phyloP scores from a whole-genome alignment of 2,113 vertebrate genomes.

The Pteruthius melanotis region DNA sequence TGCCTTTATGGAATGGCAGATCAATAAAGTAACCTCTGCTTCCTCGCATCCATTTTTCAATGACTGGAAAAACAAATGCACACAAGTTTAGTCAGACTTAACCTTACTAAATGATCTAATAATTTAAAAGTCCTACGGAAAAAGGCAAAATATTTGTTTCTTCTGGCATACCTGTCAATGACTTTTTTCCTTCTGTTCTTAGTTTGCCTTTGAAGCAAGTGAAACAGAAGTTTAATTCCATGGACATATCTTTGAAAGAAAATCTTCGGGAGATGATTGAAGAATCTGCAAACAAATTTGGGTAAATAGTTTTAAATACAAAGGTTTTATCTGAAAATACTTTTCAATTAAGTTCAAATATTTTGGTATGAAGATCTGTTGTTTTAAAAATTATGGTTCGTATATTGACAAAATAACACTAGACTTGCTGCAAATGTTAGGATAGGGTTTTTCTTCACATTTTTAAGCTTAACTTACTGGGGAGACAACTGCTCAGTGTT shows the following conservation, averaged over 20 bases:
- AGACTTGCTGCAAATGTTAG: not conserved
- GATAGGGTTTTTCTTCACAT: not conserved
- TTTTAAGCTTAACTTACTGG: not conserved
- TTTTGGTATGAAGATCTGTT: not conserved
- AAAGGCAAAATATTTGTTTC: not conserved
- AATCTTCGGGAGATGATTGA: constrained; percentile 93
- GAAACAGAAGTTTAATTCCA: constrained; percentile 92
- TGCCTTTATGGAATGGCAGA: not conserved
- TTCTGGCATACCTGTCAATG: not conserved
- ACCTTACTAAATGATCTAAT: not conserved
- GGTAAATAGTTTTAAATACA: constrained; percentile 71
- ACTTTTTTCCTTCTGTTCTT: not conserved
- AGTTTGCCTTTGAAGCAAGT: constrained; percentile 95
- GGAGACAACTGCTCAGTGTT: not conserved
- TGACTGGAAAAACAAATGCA: not conserved
- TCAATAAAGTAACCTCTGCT: not conserved
- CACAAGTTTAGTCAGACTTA: not conserved
- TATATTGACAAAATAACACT: not conserved
- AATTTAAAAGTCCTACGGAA: not conserved
- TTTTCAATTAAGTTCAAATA: not conserved
- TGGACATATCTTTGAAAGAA: constrained; percentile 94
- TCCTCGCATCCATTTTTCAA: not conserved
- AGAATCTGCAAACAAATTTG: constrained; percentile 94
- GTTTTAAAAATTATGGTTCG: not conserved
- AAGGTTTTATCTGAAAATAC: not conserved